These are phyloP conservation scores for Hucho hucho DNA, from an alignment of 2,113 vertebrate species.

Conservation along the genomic window DNA sequence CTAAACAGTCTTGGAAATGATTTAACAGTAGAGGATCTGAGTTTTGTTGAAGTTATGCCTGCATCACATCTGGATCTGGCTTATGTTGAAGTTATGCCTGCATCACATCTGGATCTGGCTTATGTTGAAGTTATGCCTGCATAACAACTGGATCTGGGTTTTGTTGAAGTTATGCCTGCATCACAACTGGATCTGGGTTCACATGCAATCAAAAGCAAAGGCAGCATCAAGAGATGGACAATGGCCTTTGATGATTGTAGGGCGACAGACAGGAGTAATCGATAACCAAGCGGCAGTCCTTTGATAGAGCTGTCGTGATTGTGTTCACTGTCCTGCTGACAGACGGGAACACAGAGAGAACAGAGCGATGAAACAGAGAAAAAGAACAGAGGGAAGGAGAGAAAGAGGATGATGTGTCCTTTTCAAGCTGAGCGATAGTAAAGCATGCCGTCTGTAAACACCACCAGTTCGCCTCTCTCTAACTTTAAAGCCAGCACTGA, in stretches of 20 bases:
- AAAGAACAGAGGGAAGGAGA: background rate
- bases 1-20: too few relatives aligned
- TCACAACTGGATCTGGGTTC: slow-evolving; percentile 34
- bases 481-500: background rate
- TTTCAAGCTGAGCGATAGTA: slow-evolving; percentile 29
- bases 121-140: too few relatives aligned
- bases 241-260: slow-evolving; percentile 66
- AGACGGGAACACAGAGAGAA: too few relatives aligned
- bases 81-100: too few relatives aligned
- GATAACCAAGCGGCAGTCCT: slow-evolving; percentile 52
- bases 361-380: background rate
- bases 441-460: slow-evolving; percentile 40
- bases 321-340: slow-evolving; percentile 12
- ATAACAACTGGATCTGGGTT: slow-evolving; percentile 6
- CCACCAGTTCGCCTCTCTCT: background rate
- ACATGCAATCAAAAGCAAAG: slow-evolving; percentile 9
- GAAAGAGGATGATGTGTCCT: slow-evolving; percentile 37
- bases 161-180: too few relatives aligned
- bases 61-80: slow-evolving; percentile 32
- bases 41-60: too few relatives aligned
- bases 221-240: slow-evolving; percentile 45
- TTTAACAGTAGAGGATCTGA: too few relatives aligned
- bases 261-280: slow-evolving; percentile 61
- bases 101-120: slow-evolving; percentile 32
- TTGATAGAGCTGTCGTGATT: slow-evolving; percentile 63